A percentile compares a stretch with the other conserved stretches of the same genome.
phyloP scores from a whole-genome alignment of 2,113 vertebrate genomes.

The Cottus gobio region DNA sequence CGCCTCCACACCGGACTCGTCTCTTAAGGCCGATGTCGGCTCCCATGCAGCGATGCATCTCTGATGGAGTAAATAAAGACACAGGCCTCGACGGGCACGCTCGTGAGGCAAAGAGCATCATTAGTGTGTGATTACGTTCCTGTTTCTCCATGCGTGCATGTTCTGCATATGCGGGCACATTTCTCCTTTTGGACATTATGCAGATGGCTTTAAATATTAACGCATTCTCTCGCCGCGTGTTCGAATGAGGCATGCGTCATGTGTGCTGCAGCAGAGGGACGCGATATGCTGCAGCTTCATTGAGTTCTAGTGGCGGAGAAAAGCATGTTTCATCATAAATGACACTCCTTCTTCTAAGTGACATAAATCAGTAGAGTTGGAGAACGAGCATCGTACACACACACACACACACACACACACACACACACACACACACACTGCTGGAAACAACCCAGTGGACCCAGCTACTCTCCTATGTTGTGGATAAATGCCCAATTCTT shows the following conservation, averaged over 20 bases:
- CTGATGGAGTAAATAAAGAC: slow-evolving; percentile 36
- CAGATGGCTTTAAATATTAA: slow-evolving; percentile 59
- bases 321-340: background rate
- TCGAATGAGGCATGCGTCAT: background rate
- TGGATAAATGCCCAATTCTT: no score
- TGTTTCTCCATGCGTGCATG: slow-evolving; percentile 6
- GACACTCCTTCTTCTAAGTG: background rate
- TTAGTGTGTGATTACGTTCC: slow-evolving; percentile 21
- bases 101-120: background rate
- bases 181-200: slow-evolving; percentile 20
- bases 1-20: background rate
- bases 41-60: slow-evolving; percentile 27
- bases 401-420: no score
- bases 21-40: slow-evolving; percentile 18
- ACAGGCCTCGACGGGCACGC: background rate
- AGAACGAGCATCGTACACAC: background rate
- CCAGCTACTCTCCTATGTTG: background rate
- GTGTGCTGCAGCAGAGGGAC: background rate
- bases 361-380: slow-evolving; percentile 6
- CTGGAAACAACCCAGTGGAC: background rate
- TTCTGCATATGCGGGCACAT: slow-evolving; percentile 49
- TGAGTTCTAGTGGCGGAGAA: background rate
- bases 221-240: background rate
- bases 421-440: background rate
- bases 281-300: slow-evolving; percentile 3